Evolutionary conservation across 2,888 invertebrate genomes (phyloP).

Genomic region (Agrotis clavis): DNA sequence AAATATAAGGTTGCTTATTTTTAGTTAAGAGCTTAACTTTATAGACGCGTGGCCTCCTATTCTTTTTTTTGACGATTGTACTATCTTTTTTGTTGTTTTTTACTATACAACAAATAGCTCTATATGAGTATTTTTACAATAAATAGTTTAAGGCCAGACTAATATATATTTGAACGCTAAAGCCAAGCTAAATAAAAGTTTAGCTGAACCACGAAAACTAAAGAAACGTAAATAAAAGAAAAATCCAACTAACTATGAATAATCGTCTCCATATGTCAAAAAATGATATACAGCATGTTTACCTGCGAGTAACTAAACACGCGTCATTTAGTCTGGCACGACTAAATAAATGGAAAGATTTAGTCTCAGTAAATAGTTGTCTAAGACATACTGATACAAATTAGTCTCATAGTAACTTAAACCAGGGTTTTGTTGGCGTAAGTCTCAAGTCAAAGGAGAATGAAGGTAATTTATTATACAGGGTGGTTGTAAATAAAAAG

Average conservation of each 20-base stretch:
- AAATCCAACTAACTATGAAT: conserved; percentile 36
- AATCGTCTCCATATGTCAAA: conserved; percentile 43
- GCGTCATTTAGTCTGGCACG: conserved; percentile 35
- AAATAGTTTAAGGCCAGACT: background rate
- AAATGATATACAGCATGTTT: conserved; percentile 56
- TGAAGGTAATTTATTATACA: conserved; percentile 33
- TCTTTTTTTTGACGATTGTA: background rate
- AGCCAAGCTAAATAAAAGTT: background rate
- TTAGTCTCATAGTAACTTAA: conserved; percentile 59
- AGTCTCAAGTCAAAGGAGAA: conserved; percentile 32
- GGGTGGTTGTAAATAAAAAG: conserved; percentile 13
- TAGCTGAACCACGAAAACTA: background rate
- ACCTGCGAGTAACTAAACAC: conserved; percentile 56
- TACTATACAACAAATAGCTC: background rate
- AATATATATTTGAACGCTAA: background rate
- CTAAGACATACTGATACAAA: conserved; percentile 54
- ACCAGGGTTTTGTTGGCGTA: conserved; percentile 36
- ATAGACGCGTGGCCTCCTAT: background rate
- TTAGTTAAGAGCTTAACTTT: background rate
- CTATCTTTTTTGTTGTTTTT: background rate
- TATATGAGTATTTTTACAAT: too few species aligned
- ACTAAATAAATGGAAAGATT: conserved; percentile 55
- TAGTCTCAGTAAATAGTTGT: conserved; percentile 51
- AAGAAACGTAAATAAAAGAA: conserved; percentile 16
- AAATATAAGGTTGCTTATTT: background rate